Conservation (phyloP, 2,888 invertebrate species). For the Epirrhoe alternata region DNA sequence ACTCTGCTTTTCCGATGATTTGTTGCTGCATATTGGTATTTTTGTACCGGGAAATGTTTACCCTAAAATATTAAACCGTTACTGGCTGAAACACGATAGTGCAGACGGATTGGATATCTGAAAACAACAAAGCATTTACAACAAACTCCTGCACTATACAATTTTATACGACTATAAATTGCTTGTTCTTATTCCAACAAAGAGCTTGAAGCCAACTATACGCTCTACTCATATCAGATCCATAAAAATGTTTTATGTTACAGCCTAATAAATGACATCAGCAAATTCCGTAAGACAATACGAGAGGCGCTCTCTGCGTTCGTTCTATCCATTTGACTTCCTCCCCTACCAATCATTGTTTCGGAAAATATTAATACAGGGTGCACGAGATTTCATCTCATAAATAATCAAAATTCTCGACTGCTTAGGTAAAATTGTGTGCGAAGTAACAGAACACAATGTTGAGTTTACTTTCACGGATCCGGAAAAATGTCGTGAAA, state of each 20-base stretch:
- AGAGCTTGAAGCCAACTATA: conserved; percentile 69
- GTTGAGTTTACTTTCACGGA: too few relatives aligned
- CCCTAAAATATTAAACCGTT: conserved; percentile 5
- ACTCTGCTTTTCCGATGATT: not conserved
- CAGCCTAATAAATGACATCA: conserved; percentile 85
- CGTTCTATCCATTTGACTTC: conserved; percentile 73
- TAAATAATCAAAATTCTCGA: too few relatives aligned
- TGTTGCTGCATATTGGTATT: conserved; percentile 14
- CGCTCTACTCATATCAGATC: conserved; percentile 74
- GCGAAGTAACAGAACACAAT: too few relatives aligned
- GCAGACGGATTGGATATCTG: conserved; percentile 40
- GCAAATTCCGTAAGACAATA: conserved; percentile 84
- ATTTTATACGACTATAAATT: conserved; percentile 80
- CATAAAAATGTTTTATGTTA: conserved; percentile 85
- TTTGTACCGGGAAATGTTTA: not conserved
- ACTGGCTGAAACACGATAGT: conserved; percentile 33
- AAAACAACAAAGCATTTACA: conserved; percentile 48
- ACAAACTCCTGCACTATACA: conserved; percentile 67
- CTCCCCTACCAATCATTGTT: conserved; percentile 79
- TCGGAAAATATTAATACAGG: conserved; percentile 51
- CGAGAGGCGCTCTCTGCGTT: conserved; percentile 77
- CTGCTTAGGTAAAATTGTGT: too few relatives aligned
- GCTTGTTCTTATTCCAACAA: conserved; percentile 71
- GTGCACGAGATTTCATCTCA: conserved; percentile 1
- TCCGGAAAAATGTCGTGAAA: too few relatives aligned